These are phyloP conservation scores for Spondyliosoma cantharus DNA, from an alignment of 2,797 vertebrate genomes.

Conservation along the genomic window DNA sequence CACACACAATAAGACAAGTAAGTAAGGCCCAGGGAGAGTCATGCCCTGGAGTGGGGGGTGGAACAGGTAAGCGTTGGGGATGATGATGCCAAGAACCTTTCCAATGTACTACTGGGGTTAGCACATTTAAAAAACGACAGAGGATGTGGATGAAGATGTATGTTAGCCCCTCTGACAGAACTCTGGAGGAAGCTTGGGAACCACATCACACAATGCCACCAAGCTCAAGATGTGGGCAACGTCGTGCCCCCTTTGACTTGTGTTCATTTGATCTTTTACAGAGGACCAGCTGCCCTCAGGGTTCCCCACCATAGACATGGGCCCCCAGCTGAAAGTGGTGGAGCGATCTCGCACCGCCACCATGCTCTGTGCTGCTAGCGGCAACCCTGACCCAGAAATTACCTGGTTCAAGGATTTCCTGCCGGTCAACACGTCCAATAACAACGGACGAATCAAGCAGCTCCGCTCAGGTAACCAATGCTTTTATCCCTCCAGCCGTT, in stretches of 20 bases:
- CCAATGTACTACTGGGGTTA: background rate
- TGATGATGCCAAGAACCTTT: no score
- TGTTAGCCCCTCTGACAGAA: background rate
- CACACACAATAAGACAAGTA: no score
- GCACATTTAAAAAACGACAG: background rate
- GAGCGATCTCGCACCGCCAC: constrained; percentile 98
- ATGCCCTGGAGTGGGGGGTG: no score
- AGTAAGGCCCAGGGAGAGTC: no score
- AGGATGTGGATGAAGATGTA: background rate
- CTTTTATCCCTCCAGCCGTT: constrained; percentile 30
- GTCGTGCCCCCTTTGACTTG: constrained; percentile 26
- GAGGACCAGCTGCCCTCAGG: constrained; percentile 97
- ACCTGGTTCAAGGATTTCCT: constrained; percentile 99
- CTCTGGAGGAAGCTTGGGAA: background rate
- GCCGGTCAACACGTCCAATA: constrained; percentile 96
- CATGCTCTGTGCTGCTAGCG: constrained; percentile 98
- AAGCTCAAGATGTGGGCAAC: background rate
- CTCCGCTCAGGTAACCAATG: constrained; percentile 84
- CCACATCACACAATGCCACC: background rate
- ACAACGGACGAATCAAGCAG: constrained; percentile 98
- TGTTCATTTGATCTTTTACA: constrained; percentile 69
- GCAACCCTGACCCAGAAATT: constrained; percentile 98
- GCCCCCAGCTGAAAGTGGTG: constrained; percentile 98
- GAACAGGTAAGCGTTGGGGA: no score
- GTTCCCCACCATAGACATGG: constrained; percentile 99